Conservation (phyloP, 2,113 vertebrate genomes). For the Vulpes lagopus region DNA sequence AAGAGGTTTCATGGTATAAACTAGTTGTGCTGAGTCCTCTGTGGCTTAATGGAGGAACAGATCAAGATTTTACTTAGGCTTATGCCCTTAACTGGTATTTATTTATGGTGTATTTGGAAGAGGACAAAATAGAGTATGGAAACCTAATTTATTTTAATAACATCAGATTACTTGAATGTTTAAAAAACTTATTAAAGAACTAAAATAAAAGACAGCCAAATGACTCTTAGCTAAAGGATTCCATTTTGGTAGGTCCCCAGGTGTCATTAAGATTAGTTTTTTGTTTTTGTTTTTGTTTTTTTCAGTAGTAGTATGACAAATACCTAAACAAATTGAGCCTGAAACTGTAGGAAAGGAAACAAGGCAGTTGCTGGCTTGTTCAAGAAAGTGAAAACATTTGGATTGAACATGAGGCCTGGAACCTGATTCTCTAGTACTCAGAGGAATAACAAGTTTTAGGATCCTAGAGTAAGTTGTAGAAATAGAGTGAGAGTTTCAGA, state of each 20-base stretch:
- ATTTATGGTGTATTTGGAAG: constrained; percentile 7
- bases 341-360: constrained; percentile 44
- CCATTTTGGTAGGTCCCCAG: background rate
- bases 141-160: constrained; percentile 15
- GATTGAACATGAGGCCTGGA: background rate
- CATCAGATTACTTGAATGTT: background rate
- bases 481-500: constrained; percentile 16
- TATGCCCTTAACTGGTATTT: background rate
- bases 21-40: background rate
- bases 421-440: background rate
- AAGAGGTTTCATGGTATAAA: constrained; percentile 10
- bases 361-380: constrained; percentile 38
- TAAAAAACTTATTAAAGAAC: constrained; percentile 47
- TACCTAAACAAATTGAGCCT: background rate
- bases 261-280: constrained; percentile 32
- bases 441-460: constrained; percentile 25
- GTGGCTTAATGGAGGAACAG: constrained; percentile 2
- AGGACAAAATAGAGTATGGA: background rate
- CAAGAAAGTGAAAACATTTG: constrained; percentile 8
- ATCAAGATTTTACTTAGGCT: constrained; percentile 8
- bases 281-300: background rate
- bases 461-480: background rate
- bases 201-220: constrained; percentile 42
- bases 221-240: background rate
- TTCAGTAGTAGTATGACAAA: background rate